Evolutionary conservation across 2,797 vertebrate genomes (phyloP).

Genomic region (Melanotaenia parkinsoni): DNA sequence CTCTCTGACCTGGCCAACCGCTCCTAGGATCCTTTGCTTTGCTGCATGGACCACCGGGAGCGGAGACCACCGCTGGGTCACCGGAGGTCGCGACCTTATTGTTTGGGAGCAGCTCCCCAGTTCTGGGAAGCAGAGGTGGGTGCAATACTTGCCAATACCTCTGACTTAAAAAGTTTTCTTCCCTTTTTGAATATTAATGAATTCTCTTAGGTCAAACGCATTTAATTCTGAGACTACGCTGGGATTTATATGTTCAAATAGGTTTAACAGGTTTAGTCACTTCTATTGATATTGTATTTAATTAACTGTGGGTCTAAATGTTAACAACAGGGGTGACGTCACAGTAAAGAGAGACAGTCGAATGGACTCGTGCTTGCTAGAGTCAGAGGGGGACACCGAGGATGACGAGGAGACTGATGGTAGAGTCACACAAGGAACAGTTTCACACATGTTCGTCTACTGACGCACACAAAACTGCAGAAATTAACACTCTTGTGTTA

Average conservation of each 20-base stretch:
- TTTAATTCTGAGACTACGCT: conserved; percentile 23
- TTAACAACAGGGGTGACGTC: conserved; percentile 82
- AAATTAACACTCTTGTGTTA: conserved; percentile 24
- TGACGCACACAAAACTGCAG: conserved; percentile 23
- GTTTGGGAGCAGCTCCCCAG: conserved; percentile 86
- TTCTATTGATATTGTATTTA: conserved; percentile 30
- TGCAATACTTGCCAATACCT: background rate
- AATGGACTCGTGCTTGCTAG: conserved; percentile 72
- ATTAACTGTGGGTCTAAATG: conserved; percentile 48
- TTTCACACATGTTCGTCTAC: conserved; percentile 35
- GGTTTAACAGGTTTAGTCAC: conserved; percentile 24
- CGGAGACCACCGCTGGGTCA: conserved; percentile 86
- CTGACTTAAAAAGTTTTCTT: conserved; percentile 25
- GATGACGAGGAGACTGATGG: conserved; percentile 76
- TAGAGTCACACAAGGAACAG: conserved; percentile 33
- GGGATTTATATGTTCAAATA: conserved; percentile 27
- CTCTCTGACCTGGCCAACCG: conserved; percentile 78
- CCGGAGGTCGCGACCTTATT: conserved; percentile 79
- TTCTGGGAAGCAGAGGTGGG: conserved; percentile 81
- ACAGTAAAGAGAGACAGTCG: conserved; percentile 74
- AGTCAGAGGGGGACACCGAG: conserved; percentile 81
- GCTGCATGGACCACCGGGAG: conserved; percentile 83
- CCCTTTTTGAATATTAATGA: conserved; percentile 56
- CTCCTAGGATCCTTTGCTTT: conserved; percentile 83
- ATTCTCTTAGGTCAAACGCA: conserved; percentile 37